These are phyloP conservation scores for Papilio aristodemus DNA, from an alignment of 1,140 invertebrate genomes.

Conservation along the genomic window DNA sequence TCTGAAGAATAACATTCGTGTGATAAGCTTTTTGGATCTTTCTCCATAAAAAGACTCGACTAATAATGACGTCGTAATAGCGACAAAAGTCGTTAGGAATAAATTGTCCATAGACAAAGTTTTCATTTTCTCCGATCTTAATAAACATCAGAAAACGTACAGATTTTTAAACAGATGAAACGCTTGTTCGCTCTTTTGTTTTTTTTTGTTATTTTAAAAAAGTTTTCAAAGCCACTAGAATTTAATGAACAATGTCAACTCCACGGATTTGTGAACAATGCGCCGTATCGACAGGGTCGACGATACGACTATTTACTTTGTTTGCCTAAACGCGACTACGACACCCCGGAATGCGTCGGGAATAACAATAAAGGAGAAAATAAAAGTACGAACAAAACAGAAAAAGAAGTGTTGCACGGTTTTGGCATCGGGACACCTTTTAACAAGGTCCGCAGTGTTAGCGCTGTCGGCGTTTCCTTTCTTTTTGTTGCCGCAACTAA, in stretches of 20 bases:
- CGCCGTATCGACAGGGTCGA: conserved; percentile 23
- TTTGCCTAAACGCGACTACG: conserved; percentile 40
- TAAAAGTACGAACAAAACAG: conserved; percentile 26
- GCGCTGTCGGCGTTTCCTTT: conserved; percentile 29
- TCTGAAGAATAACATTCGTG: too few relatives aligned
- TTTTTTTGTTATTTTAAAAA: too few relatives aligned
- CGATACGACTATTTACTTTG: conserved; percentile 32
- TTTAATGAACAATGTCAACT: conserved; percentile 7
- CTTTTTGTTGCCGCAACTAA: conserved; percentile 35
- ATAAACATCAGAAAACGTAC: too few relatives aligned
- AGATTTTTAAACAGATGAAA: too few relatives aligned
- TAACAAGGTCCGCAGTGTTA: conserved; percentile 40
- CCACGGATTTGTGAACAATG: conserved; percentile 7
- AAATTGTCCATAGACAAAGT: too few relatives aligned
- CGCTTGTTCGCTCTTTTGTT: too few relatives aligned
- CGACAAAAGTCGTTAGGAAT: too few relatives aligned
- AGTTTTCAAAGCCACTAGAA: background rate
- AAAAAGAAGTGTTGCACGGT: conserved; percentile 35
- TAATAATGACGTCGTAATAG: too few relatives aligned
- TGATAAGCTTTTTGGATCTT: too few relatives aligned
- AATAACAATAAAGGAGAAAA: conserved; percentile 36
- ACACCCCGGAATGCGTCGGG: conserved; percentile 35
- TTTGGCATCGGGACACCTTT: conserved; percentile 42
- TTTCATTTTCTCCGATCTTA: too few relatives aligned
- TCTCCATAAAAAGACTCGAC: too few relatives aligned